phyloP scores from a whole-genome alignment of 2,797 vertebrate species.

The Urophycis tenuis region DNA sequence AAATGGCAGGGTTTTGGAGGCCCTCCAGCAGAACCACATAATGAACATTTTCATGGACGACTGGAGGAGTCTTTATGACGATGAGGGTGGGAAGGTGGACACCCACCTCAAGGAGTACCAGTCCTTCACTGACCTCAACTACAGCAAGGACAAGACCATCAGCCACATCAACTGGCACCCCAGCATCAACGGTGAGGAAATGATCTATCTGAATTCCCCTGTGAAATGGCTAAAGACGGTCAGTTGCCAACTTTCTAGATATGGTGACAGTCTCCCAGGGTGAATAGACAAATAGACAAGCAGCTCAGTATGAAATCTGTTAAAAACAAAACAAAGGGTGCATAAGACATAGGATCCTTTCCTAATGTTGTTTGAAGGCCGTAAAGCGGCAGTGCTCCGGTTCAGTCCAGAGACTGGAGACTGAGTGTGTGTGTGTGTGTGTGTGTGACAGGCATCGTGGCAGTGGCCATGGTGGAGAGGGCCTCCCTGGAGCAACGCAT shows the following conservation, averaged over 20 bases:
- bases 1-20: slow-evolving; percentile 72
- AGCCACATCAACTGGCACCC: slow-evolving; percentile 86
- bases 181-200: slow-evolving; percentile 70
- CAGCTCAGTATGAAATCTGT: no score
- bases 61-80: slow-evolving; percentile 71
- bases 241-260: not conserved
- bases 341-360: no score
- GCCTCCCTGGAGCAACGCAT: slow-evolving; percentile 62
- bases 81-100: slow-evolving; percentile 65
- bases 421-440: not conserved
- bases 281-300: not conserved
- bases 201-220: no score
- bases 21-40: slow-evolving; percentile 85
- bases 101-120: slow-evolving; percentile 74
- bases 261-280: not conserved
- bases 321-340: no score
- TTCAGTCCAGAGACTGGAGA: no score
- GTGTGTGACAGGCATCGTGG: slow-evolving; percentile 76
- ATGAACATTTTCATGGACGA: slow-evolving; percentile 79
- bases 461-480: slow-evolving; percentile 69
- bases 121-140: slow-evolving; percentile 74
- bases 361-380: no score
- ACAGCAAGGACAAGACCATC: slow-evolving; percentile 75
- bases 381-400: no score
- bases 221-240: no score